Conservation (phyloP, 2,797 vertebrate genomes). For the Paedocypris micromegethes region DNA sequence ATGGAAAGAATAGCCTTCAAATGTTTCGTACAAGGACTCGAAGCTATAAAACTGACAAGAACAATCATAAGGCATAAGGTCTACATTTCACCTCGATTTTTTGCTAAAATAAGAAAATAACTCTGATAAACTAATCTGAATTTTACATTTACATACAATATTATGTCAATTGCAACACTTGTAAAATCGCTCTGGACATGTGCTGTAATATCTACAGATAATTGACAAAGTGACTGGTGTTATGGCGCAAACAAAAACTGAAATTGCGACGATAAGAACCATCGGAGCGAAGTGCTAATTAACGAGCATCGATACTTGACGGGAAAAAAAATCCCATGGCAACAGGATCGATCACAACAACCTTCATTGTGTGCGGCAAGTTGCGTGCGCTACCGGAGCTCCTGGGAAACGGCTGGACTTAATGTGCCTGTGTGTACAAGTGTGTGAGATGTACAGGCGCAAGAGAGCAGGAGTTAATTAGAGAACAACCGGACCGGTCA, state of each 20-base stretch:
- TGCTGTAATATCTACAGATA: not conserved
- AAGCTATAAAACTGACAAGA: no score
- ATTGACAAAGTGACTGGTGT: not conserved
- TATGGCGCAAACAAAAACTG: not conserved
- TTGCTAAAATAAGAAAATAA: no score
- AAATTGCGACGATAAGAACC: constrained; percentile 6
- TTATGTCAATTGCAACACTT: no score
- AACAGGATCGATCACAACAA: constrained; percentile 42
- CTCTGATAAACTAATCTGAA: no score
- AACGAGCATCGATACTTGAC: constrained; percentile 24
- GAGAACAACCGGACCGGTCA: constrained; percentile 49
- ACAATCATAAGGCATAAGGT: no score
- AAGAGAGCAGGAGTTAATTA: constrained; percentile 53
- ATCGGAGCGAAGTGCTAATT: constrained; percentile 32
- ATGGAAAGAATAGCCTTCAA: no score
- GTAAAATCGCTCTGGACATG: no score
- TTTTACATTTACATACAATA: no score
- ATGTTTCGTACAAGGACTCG: no score
- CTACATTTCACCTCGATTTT: no score
- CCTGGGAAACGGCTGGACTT: constrained; percentile 39
- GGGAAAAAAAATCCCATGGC: constrained; percentile 37
- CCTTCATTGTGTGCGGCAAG: constrained; percentile 17
- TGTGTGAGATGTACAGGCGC: constrained; percentile 33
- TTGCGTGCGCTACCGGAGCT: constrained; percentile 13
- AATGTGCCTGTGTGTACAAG: constrained; percentile 27